Evolutionary conservation across 53 echinoderm and acorn worm genomes (phyloP).

Genomic region (Glandiceps talaboti): DNA sequence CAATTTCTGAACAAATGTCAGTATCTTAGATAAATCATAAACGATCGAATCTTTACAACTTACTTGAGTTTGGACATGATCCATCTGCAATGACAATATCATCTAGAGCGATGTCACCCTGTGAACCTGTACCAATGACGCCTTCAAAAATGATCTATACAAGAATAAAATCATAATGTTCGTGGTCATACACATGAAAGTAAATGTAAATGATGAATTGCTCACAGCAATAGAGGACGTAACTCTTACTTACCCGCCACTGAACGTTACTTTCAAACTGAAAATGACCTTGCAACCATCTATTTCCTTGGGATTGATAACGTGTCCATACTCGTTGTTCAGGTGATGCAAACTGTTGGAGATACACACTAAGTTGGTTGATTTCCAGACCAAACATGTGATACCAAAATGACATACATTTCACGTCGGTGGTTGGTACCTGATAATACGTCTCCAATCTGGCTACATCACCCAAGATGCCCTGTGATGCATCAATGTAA

Average conservation of each 20-base stretch:
- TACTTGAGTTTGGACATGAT: conserved; percentile 20
- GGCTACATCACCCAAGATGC: neutral
- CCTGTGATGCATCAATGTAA: neutral
- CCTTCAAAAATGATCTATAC: neutral
- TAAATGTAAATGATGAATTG: no score
- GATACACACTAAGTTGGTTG: neutral
- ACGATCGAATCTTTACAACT: neutral
- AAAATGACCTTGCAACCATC: neutral
- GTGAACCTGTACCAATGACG: neutral
- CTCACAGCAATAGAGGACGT: no score
- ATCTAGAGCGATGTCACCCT: neutral
- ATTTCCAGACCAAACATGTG: neutral
- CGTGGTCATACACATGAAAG: no score
- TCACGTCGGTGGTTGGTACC: neutral
- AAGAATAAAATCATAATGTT: no score
- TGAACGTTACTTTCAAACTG: neutral
- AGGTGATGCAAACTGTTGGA: neutral
- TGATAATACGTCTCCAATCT: neutral
- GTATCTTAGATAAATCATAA: no score
- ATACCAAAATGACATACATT: neutral
- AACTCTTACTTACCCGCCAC: neutral
- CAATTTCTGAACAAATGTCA: no score
- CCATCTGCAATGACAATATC: neutral
- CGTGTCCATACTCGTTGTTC: neutral
- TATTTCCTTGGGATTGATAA: neutral